Percentiles rank a stretch among this genome's conserved stretches.
Evolutionary conservation across 1,140 invertebrate species (phyloP).

Genomic region (Heliconius eleuchia): DNA sequence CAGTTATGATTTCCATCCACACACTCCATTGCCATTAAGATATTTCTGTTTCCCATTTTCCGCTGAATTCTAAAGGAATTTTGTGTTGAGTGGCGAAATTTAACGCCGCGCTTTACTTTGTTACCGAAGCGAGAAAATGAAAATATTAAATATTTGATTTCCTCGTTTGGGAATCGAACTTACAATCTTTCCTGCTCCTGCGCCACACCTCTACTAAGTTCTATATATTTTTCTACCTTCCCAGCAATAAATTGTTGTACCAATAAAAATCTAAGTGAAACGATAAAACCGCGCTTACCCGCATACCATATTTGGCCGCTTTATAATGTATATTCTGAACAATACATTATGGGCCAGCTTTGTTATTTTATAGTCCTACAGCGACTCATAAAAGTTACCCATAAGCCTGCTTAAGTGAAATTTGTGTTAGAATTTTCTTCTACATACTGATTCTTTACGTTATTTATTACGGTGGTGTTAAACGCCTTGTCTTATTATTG

Average conservation of each 20-base stretch:
- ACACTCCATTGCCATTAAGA: too few relatives aligned
- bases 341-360: conserved; percentile 29
- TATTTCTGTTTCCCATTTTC: too few relatives aligned
- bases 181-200: too few relatives aligned
- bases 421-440: conserved; percentile 49
- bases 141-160: too few relatives aligned
- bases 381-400: conserved; percentile 47
- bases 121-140: too few relatives aligned
- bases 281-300: conserved; percentile 3
- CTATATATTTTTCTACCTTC: not conserved
- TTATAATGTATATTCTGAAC: conserved; percentile 17
- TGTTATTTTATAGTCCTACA: conserved; percentile 49
- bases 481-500: not conserved
- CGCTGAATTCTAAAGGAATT: too few relatives aligned
- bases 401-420: conserved; percentile 52
- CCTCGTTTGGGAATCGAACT: too few relatives aligned
- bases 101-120: too few relatives aligned
- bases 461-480: not conserved
- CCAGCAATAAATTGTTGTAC: not conserved
- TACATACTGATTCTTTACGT: conserved; percentile 28
- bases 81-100: too few relatives aligned
- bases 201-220: too few relatives aligned
- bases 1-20: too few relatives aligned
- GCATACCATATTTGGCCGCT: conserved; percentile 1
- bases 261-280: conserved; percentile 8